Base-by-base conservation (phyloP, 2,113 vertebrate genomes). In the Pantherophis guttatus region DNA sequence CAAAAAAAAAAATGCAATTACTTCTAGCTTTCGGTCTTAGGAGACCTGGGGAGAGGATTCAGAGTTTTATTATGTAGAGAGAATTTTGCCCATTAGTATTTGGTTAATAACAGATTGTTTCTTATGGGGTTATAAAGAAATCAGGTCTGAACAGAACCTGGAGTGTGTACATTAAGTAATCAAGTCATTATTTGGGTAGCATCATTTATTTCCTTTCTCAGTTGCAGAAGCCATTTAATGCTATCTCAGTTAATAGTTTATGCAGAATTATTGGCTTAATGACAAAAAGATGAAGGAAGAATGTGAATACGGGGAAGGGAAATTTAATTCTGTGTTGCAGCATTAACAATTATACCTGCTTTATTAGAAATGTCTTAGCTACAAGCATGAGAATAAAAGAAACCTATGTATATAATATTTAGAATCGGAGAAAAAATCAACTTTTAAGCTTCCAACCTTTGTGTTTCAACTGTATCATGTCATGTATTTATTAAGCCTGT, bases 131-230 rank as follows among this genome's bases (percentile, higher is more conserved):
- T 86, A 81, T 86, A 92, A 90, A 86, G 39, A 92, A 89, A 59
- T 0, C 0, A 33, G 53, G n/a, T 17, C 48, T 90, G 75, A 92
- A 48, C 75, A 93, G 91, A 95, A 92, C 90, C 86, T 94, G 86
- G 2, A 33, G 75, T 55, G 65, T 89, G 90, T 75, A 55, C 88
- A 94, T 88, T 57, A 96, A 94, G 58, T 59, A 44, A 93, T 90
- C 52, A 59, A 93, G 93, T 52, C 29, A 92, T 94, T 87, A 94
- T 29, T 8, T 93, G 50, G 3, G 9, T 92, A 88, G 23, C n/a
- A 11, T 92, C 87, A 93, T 96, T 96, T 95, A 87, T 94, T 96
- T 95, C 86, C 52, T 33, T 81, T 44, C 86, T 93, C 12, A 92
- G 91, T 52, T 88, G 92, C 44, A 58, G 65, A 94, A 94, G 92